Percentiles rank a stretch among this genome's conserved stretches.
Evolutionary conservation across 2,113 vertebrate species (phyloP).

Genomic region (Chaenogobius annularis): DNA sequence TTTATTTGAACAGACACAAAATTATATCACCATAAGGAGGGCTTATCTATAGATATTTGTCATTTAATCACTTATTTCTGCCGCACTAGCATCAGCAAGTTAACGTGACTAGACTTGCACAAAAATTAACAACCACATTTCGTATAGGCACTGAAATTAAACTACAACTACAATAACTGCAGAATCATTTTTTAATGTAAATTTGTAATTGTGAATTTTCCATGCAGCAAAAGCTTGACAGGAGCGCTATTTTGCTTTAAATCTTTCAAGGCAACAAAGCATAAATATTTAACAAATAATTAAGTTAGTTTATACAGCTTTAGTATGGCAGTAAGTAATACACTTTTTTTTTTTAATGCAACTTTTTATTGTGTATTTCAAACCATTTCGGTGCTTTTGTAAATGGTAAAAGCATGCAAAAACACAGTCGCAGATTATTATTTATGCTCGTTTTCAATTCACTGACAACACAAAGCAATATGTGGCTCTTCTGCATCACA

Average conservation of each 20-base stretch:
- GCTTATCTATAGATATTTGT: constrained; percentile 1
- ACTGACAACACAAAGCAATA: not conserved
- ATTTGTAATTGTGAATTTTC: not conserved
- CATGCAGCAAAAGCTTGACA: not conserved
- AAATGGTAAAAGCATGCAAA: not conserved
- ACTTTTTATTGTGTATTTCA: not conserved
- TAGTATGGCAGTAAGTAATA: too few species aligned
- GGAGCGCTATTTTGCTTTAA: not conserved
- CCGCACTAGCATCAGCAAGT: not conserved
- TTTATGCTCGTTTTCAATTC: not conserved
- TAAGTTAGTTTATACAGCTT: too few species aligned
- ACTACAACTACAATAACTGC: too few species aligned
- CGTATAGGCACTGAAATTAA: not conserved
- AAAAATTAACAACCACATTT: not conserved
- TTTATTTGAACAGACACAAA: constrained; percentile 4
- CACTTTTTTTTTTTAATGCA: not conserved
- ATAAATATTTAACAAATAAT: not conserved
- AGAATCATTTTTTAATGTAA: too few species aligned
- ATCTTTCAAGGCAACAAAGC: not conserved
- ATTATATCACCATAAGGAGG: not conserved
- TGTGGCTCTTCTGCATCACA: too few species aligned
- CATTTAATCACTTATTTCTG: constrained; percentile 6
- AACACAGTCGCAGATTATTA: not conserved
- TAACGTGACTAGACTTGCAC: not conserved
- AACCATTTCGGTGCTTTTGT: not conserved